phyloP scores from a whole-genome alignment of 2,888 invertebrate genomes.

The Drosophila eohydei region DNA sequence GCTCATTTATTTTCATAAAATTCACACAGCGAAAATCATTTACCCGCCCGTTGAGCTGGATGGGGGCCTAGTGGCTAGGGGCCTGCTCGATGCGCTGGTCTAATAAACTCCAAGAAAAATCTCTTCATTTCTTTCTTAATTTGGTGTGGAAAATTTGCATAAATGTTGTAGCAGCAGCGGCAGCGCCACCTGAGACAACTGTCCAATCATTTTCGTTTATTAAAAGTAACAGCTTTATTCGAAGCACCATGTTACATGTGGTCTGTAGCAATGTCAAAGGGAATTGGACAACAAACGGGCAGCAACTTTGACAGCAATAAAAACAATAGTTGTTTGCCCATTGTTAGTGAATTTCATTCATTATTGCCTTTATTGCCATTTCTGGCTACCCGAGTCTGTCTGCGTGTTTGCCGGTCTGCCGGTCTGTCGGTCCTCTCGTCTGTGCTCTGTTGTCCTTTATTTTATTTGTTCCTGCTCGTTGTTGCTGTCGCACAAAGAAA shows the following conservation, averaged over 20 bases:
- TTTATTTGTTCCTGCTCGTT: slow-evolving; percentile 60
- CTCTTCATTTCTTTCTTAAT: slow-evolving; percentile 63
- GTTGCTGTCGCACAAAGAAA: slow-evolving; percentile 76
- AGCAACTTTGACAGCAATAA: slow-evolving; percentile 58
- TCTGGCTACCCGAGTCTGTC: slow-evolving; percentile 8
- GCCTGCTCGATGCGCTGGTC: slow-evolving; percentile 42
- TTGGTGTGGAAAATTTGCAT: slow-evolving; percentile 68
- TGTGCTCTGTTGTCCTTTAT: slow-evolving; percentile 57
- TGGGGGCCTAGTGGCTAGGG: neutral
- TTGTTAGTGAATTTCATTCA: slow-evolving; percentile 75
- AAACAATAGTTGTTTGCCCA: slow-evolving; percentile 74
- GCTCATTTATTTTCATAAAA: slow-evolving; percentile 79
- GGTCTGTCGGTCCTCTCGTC: neutral
- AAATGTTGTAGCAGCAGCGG: slow-evolving; percentile 39
- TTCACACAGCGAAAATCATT: slow-evolving; percentile 67
- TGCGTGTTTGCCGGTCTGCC: neutral
- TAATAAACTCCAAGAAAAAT: slow-evolving; percentile 75
- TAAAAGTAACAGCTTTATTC: slow-evolving; percentile 73
- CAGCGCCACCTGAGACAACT: slow-evolving; percentile 25
- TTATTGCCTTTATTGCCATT: slow-evolving; percentile 78
- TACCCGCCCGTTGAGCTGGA: slow-evolving; percentile 21
- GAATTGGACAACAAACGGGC: slow-evolving; percentile 20
- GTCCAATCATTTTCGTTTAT: slow-evolving; percentile 70
- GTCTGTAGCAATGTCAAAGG: slow-evolving; percentile 20
- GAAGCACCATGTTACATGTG: slow-evolving; percentile 54